Evolutionary conservation across 2,888 invertebrate species (phyloP).

Genomic region (Melinopterus prodromus): DNA sequence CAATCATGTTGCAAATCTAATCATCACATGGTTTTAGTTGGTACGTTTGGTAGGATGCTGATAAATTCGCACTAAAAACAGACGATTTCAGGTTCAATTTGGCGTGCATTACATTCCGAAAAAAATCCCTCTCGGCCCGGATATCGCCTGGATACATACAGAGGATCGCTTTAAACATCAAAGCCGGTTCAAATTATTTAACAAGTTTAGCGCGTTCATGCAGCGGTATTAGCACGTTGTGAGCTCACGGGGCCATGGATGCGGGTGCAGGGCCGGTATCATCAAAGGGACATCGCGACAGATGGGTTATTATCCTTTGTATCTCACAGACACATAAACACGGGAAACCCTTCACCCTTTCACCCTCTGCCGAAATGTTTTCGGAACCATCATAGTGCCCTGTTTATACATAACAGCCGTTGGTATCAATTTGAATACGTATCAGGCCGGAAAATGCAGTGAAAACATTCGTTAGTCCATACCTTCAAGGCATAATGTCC

Average conservation of each 20-base stretch:
- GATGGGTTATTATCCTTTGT: constrained; percentile 58
- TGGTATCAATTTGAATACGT: constrained; percentile 51
- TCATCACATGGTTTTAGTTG: background rate
- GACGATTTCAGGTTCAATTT: background rate
- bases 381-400: constrained; percentile 35
- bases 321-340: constrained; percentile 47
- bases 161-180: constrained; percentile 40
- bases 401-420: constrained; percentile 55
- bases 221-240: constrained; percentile 54
- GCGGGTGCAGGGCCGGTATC: constrained; percentile 51
- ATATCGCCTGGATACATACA: background rate
- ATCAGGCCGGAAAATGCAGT: constrained; percentile 34
- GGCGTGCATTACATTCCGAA: background rate
- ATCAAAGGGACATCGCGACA: constrained; percentile 57
- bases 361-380: too few relatives aligned
- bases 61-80: background rate
- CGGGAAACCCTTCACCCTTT: constrained; percentile 18
- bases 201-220: constrained; percentile 54
- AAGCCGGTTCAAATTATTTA: constrained; percentile 53
- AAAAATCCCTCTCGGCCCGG: background rate
- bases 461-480: constrained; percentile 29
- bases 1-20: too few relatives aligned
- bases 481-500: background rate
- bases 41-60: too few relatives aligned
- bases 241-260: constrained; percentile 51